Conservation (phyloP, 2,113 vertebrate species). For the Trichomycterus rosablanca region DNA sequence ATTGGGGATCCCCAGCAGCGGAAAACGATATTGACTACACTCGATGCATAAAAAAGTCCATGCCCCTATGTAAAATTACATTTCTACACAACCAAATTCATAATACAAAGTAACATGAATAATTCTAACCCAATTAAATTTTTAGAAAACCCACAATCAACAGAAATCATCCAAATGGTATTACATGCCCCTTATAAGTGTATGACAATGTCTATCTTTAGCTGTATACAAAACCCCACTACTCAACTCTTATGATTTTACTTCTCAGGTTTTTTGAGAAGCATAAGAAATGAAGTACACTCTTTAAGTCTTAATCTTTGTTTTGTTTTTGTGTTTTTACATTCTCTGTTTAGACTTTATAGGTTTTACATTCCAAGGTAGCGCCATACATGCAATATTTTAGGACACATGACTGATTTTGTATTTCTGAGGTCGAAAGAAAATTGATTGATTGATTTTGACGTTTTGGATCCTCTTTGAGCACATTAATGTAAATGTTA, state of each 20-base stretch:
- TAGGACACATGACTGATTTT: constrained; percentile 62
- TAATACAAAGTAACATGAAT: too few relatives aligned
- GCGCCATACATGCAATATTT: constrained; percentile 72
- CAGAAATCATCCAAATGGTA: too few relatives aligned
- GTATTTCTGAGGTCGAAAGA: background rate
- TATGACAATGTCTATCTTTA: background rate
- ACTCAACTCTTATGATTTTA: constrained; percentile 43
- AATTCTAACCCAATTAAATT: too few relatives aligned
- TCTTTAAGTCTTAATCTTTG: constrained; percentile 53
- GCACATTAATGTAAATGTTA: constrained; percentile 59
- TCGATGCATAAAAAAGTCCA: too few relatives aligned
- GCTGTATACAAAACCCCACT: constrained; percentile 38
- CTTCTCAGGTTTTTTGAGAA: constrained; percentile 58
- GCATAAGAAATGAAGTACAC: constrained; percentile 35
- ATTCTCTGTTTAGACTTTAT: constrained; percentile 52
- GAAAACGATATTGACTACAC: too few relatives aligned
- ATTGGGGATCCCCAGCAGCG: too few relatives aligned
- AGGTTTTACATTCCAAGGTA: constrained; percentile 58
- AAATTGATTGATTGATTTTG: background rate
- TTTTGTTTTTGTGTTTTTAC: constrained; percentile 30
- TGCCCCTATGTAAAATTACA: too few relatives aligned
- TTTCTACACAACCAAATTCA: too few relatives aligned
- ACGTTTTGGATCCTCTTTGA: constrained; percentile 56
- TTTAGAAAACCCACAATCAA: too few relatives aligned
- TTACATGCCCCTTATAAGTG: background rate